A percentile compares a stretch with the other conserved stretches of the same genome.
phyloP scores from a whole-genome alignment of 2,797 vertebrate species.

The Mycteria americana region DNA sequence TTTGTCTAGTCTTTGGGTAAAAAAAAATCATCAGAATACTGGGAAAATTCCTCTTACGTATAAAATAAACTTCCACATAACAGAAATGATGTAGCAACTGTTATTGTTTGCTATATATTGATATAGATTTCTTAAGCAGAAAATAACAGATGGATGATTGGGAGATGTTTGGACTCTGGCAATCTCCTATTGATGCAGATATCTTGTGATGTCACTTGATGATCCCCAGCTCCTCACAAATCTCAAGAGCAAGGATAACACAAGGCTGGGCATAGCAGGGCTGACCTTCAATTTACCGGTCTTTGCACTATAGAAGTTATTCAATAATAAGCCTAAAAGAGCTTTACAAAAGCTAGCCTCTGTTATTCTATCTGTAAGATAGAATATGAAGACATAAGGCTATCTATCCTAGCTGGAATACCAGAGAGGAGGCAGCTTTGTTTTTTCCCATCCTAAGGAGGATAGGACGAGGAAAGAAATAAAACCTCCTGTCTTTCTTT shows the following conservation, averaged over 20 bases:
- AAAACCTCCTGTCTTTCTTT: background rate
- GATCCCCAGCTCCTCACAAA: background rate
- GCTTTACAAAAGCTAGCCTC: background rate
- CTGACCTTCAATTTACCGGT: background rate
- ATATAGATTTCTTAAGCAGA: background rate
- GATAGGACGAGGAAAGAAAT: background rate
- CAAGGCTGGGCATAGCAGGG: background rate
- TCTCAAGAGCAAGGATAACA: background rate
- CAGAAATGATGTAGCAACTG: background rate
- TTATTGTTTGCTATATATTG: background rate
- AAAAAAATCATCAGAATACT: background rate
- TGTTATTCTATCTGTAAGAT: background rate
- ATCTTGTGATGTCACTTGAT: background rate
- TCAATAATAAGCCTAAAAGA: background rate
- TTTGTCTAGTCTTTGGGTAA: background rate
- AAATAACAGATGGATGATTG: background rate
- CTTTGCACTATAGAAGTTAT: background rate
- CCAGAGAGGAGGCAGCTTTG: background rate
- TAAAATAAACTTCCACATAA: background rate
- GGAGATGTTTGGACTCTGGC: background rate
- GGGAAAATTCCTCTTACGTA: background rate
- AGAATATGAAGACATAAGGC: background rate
- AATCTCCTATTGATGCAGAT: background rate
- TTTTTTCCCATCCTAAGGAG: background rate
- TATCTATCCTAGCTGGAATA: background rate